Conservation (phyloP, 2,888 invertebrate species). For the Baronia brevicornis region DNA sequence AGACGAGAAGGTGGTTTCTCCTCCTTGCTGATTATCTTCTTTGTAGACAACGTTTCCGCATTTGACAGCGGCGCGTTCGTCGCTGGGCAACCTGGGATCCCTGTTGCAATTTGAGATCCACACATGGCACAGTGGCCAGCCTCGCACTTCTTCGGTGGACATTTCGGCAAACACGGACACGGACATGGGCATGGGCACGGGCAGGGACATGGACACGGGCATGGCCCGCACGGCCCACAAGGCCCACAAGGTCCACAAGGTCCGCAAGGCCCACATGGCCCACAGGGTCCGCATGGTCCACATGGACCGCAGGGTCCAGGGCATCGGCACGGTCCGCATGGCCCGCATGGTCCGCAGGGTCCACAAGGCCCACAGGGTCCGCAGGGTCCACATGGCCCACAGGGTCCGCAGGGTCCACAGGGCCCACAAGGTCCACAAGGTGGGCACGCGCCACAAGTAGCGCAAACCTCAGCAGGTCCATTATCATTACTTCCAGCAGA, state of each 20-base stretch:
- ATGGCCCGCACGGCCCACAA: conserved; percentile 26
- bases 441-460: conserved; percentile 30
- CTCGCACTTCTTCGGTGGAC: conserved; percentile 25
- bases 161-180: conserved; percentile 25
- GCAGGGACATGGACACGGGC: conserved; percentile 26
- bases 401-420: conserved; percentile 20
- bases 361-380: conserved; percentile 33
- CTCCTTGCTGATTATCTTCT: conserved; percentile 2
- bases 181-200: conserved; percentile 26
- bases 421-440: conserved; percentile 27
- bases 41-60: conserved; percentile 5
- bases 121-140: conserved; percentile 25
- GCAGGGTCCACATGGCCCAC: conserved; percentile 24
- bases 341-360: conserved; percentile 29
- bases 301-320: conserved; percentile 26
- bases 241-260: conserved; percentile 28
- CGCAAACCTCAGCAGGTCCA: no score
- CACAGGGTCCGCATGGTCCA: conserved; percentile 23
- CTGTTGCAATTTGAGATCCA: conserved; percentile 18
- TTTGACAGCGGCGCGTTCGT: conserved; percentile 4
- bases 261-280: conserved; percentile 30
- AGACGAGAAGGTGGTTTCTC: conserved; percentile 2
- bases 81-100: conserved; percentile 9
- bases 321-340: conserved; percentile 24
- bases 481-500: no score